Conservation (phyloP, 2,888 invertebrate species). For the Mayetiola destructor region DNA sequence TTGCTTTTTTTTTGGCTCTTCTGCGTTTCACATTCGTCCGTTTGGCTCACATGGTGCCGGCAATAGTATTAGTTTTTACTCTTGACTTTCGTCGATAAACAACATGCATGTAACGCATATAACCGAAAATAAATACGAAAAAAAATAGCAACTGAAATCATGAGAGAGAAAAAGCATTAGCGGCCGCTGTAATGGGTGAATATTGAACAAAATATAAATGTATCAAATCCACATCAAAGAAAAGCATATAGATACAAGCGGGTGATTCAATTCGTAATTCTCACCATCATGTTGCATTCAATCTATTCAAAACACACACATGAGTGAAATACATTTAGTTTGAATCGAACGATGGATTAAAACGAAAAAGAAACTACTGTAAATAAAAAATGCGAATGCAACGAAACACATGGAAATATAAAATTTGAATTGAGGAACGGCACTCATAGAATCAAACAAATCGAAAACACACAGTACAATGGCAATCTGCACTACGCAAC, state of each 20-base stretch:
- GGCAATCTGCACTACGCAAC: conserved; percentile 12
- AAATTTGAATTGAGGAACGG: conserved; percentile 10
- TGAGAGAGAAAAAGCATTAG: conserved; percentile 7
- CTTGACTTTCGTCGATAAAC: no score
- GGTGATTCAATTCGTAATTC: background rate
- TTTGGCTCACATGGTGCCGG: conserved; percentile 12
- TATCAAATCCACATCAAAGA: conserved; percentile 9
- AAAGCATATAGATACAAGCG: background rate
- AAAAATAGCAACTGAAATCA: conserved; percentile 1
- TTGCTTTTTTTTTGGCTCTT: background rate
- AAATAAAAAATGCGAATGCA: background rate
- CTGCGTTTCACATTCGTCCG: no score
- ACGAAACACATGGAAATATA: background rate
- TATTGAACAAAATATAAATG: conserved; percentile 10
- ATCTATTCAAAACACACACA: background rate
- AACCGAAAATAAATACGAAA: no score
- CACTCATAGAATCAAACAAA: background rate
- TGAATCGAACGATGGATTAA: background rate
- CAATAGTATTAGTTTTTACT: conserved; percentile 11
- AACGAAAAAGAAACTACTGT: no score
- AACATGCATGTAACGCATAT: background rate
- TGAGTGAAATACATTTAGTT: background rate
- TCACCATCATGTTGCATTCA: background rate
- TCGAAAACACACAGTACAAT: background rate
- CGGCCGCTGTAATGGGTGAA: conserved; percentile 8